These are phyloP conservation scores for Xylota sylvarum DNA, from an alignment of 2,888 invertebrate species.

Conservation along the genomic window DNA sequence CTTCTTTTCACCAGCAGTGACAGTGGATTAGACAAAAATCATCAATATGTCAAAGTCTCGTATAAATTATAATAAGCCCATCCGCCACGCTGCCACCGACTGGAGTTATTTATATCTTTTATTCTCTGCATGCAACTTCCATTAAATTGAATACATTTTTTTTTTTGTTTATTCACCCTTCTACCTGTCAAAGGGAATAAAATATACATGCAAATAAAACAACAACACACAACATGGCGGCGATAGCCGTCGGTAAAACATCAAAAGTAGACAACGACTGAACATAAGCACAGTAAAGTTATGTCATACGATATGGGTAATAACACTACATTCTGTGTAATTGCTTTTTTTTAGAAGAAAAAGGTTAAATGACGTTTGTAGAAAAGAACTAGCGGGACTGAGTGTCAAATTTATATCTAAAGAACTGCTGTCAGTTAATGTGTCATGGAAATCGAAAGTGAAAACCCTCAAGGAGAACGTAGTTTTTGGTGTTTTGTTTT, in stretches of 20 bases:
- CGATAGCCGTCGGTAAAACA: neutral
- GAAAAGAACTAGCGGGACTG: neutral
- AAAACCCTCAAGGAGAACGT: neutral
- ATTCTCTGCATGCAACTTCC: conserved; percentile 22
- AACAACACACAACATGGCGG: neutral
- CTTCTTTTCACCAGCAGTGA: neutral
- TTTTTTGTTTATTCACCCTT: neutral
- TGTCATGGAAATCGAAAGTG: conserved; percentile 41
- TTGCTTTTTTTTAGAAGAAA: conserved; percentile 45
- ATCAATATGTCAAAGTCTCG: conserved; percentile 1
- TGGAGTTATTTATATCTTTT: conserved; percentile 13
- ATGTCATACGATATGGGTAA: conserved; percentile 1
- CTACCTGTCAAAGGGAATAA: conserved; percentile 15
- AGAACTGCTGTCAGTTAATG: conserved; percentile 20
- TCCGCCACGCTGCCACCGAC: neutral
- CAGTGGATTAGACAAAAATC: neutral
- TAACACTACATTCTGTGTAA: conserved; percentile 22
- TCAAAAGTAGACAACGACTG: neutral
- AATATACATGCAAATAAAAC: conserved; percentile 9
- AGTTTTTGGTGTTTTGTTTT: too few species aligned
- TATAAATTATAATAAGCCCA: neutral
- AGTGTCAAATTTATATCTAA: conserved; percentile 35
- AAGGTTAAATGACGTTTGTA: conserved; percentile 33
- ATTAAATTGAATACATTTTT: conserved; percentile 20
- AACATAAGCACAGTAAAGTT: conserved; percentile 2